Conservation (phyloP, 1,140 invertebrate genomes). For the Anthonomus grandis region DNA sequence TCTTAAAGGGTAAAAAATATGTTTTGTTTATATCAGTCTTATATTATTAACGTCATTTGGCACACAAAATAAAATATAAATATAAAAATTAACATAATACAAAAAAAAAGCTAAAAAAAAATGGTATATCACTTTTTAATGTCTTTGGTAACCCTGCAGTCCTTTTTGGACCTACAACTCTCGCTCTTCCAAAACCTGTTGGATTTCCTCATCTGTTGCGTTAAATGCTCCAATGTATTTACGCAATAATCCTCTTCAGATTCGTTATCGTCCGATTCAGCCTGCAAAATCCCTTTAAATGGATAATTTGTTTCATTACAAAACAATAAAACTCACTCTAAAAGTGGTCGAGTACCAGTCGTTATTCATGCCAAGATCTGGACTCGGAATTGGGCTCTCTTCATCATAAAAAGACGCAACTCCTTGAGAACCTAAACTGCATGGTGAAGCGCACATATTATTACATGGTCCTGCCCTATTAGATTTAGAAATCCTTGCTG, state of each 20-base stretch:
- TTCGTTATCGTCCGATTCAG: slow-evolving; percentile 27
- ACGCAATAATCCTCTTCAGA: slow-evolving; percentile 31
- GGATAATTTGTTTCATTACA: no score
- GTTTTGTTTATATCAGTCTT: no score
- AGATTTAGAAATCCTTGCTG: background rate
- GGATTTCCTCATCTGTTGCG: slow-evolving; percentile 27
- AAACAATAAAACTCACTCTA: slow-evolving; percentile 21
- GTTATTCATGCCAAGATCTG: slow-evolving; percentile 9
- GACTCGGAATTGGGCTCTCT: slow-evolving; percentile 26
- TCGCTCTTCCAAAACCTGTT: slow-evolving; percentile 30
- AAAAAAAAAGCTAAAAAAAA: background rate
- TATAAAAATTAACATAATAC: no score
- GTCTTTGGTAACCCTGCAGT: slow-evolving; percentile 20
- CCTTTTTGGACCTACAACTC: slow-evolving; percentile 9
- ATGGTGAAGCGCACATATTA: slow-evolving; percentile 23
- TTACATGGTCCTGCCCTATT: background rate
- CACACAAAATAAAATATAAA: no score
- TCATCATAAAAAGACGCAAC: slow-evolving; percentile 27
- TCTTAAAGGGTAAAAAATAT: no score
- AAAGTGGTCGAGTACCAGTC: slow-evolving; percentile 31
- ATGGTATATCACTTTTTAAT: slow-evolving; percentile 10
- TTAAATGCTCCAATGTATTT: slow-evolving; percentile 30
- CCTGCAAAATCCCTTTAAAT: slow-evolving; percentile 10
- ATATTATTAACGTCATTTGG: no score
- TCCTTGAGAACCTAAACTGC: slow-evolving; percentile 37